Evolutionary conservation across 2,113 vertebrate genomes (phyloP).

Genomic region (Sakesphorus luctuosus): DNA sequence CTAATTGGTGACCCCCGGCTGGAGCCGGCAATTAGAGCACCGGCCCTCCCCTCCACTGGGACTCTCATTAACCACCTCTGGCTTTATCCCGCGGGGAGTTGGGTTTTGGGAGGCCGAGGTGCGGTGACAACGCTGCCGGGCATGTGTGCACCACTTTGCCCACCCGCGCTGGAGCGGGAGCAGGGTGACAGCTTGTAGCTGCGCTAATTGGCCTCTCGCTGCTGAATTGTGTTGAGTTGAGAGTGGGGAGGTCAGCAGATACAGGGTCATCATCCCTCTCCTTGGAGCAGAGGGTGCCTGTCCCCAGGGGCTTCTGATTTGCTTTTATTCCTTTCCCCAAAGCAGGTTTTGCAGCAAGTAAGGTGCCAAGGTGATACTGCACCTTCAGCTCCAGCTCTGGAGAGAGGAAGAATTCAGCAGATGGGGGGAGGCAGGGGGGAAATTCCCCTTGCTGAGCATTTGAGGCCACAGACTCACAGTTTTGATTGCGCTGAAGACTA

Average conservation of each 20-base stretch:
- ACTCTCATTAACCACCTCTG: neutral
- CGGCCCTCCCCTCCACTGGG: neutral
- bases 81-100: neutral
- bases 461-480: neutral
- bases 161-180: neutral
- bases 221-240: neutral
- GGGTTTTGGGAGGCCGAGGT: neutral
- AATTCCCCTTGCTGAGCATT: neutral
- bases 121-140: neutral
- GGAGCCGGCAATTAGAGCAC: neutral
- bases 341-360: neutral
- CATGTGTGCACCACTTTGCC: rapidly evolving
- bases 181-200: neutral
- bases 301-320: neutral
- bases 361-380: neutral
- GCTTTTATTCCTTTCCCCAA: neutral
- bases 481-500: neutral
- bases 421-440: neutral
- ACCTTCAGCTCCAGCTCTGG: neutral
- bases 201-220: neutral
- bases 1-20: neutral
- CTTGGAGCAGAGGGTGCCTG: neutral
- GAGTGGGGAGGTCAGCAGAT: neutral
- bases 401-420: neutral
- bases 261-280: neutral